Conservation (phyloP, 2,888 invertebrate genomes). For the Sthenelais limicola region DNA sequence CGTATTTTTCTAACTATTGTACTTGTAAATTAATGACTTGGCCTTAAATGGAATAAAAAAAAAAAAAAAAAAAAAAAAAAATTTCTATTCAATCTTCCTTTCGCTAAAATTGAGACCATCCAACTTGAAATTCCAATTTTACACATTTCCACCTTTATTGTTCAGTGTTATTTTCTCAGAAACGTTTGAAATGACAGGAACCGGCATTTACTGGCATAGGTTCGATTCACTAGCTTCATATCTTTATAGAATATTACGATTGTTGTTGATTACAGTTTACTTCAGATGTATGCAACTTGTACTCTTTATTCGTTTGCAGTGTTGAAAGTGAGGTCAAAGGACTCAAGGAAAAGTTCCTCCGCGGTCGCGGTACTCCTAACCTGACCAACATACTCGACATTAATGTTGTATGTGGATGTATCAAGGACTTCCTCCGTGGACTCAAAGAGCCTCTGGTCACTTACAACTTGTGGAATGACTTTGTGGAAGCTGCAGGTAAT, state of each 20-base stretch:
- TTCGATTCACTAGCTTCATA: not conserved
- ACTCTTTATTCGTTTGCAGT: slow-evolving; percentile 53
- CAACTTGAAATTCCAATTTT: too few species aligned
- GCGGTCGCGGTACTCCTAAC: slow-evolving; percentile 88
- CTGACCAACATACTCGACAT: slow-evolving; percentile 78
- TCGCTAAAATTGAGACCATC: too few species aligned
- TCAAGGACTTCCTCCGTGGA: slow-evolving; percentile 93
- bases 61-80: too few species aligned
- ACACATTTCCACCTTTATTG: too few species aligned
- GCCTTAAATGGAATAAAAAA: too few species aligned
- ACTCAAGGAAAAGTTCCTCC: slow-evolving; percentile 84
- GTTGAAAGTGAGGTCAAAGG: slow-evolving; percentile 87
- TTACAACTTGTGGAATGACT: slow-evolving; percentile 84
- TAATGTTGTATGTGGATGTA: slow-evolving; percentile 91
- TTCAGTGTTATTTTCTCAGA: too few species aligned
- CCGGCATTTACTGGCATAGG: too few species aligned
- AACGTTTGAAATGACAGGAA: too few species aligned
- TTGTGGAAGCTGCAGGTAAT: slow-evolving; percentile 79
- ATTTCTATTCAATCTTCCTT: too few species aligned
- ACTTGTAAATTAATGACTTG: too few species aligned
- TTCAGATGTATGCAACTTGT: not conserved
- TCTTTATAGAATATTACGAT: not conserved
- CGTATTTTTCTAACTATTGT: too few species aligned
- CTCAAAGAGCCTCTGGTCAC: slow-evolving; percentile 93
- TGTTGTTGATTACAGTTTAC: not conserved